These are phyloP conservation scores for Anthophora plumipes DNA, from an alignment of 2,888 invertebrate species.

Conservation along the genomic window DNA sequence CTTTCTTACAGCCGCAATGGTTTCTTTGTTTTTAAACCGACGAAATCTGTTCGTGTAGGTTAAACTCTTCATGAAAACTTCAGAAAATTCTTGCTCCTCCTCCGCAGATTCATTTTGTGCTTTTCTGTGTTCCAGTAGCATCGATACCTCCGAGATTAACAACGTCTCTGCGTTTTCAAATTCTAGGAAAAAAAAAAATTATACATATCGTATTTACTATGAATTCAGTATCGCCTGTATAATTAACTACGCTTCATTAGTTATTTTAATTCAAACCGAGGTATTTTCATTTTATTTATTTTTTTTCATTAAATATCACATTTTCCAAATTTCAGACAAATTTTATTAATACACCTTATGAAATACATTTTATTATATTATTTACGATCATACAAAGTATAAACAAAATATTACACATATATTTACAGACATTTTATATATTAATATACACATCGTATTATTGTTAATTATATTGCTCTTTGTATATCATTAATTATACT, in stretches of 20 bases:
- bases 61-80: slow-evolving; percentile 98
- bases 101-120: slow-evolving; percentile 99
- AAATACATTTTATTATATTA: slow-evolving; percentile 20
- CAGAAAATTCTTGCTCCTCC: slow-evolving; percentile 99
- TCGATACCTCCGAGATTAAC: slow-evolving; percentile 97
- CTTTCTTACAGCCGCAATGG: slow-evolving; percentile 98
- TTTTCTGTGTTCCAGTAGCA: slow-evolving; percentile 98
- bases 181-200: slow-evolving; percentile 87
- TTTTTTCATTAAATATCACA: background rate
- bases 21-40: slow-evolving; percentile 99
- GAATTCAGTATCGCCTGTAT: background rate
- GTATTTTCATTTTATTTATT: too few relatives aligned
- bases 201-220: slow-evolving; percentile 57
- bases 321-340: background rate
- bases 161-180: slow-evolving; percentile 99
- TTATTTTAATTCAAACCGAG: background rate
- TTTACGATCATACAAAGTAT: slow-evolving; percentile 37
- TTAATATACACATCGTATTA: slow-evolving; percentile 4
- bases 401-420: slow-evolving; percentile 25
- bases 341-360: slow-evolving; percentile 11
- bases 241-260: background rate
- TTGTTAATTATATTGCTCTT: background rate
- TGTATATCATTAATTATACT: slow-evolving; percentile 16
- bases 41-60: slow-evolving; percentile 98
- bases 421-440: slow-evolving; percentile 23